phyloP scores from a whole-genome alignment of 2,888 invertebrate genomes.

The Mystacides longicornis region DNA sequence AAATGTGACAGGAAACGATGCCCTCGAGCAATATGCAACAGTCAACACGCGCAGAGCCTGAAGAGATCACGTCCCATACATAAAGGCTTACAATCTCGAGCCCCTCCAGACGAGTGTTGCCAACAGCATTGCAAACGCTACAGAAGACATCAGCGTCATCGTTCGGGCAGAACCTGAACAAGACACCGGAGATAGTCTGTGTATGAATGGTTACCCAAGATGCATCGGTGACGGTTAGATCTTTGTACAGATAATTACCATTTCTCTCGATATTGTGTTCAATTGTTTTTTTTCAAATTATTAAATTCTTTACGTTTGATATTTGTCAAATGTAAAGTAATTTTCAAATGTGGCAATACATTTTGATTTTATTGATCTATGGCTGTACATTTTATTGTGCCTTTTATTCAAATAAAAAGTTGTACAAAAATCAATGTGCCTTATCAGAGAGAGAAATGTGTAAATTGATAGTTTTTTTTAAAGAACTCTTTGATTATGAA shows the following conservation, averaged over 20 bases:
- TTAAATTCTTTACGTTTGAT: too few species aligned
- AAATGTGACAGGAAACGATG: conserved; percentile 77
- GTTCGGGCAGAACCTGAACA: conserved; percentile 37
- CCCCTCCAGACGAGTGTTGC: conserved; percentile 52
- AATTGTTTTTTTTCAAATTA: not conserved
- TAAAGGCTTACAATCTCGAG: conserved; percentile 35
- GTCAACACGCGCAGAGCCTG: conserved; percentile 25
- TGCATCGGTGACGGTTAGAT: not conserved
- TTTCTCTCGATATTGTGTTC: not conserved
- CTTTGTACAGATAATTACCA: not conserved
- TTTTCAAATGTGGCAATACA: not conserved
- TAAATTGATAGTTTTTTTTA: too few species aligned
- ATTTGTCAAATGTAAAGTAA: not conserved
- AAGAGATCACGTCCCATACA: conserved; percentile 5
- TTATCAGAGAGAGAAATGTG: too few species aligned
- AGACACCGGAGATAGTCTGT: conserved; percentile 28
- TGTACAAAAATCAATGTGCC: too few species aligned
- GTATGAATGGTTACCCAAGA: conserved; percentile 3
- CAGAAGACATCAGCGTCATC: conserved; percentile 46
- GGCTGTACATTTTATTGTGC: too few species aligned
- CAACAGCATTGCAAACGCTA: conserved; percentile 43
- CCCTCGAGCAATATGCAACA: conserved; percentile 62
- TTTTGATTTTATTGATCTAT: not conserved
- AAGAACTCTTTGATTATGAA: too few species aligned
- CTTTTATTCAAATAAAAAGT: too few species aligned